A percentile compares a stretch with the other conserved stretches of the same genome.
phyloP scores from a whole-genome alignment of 2,888 invertebrate genomes.

The Macrosiphum euphorbiae region DNA sequence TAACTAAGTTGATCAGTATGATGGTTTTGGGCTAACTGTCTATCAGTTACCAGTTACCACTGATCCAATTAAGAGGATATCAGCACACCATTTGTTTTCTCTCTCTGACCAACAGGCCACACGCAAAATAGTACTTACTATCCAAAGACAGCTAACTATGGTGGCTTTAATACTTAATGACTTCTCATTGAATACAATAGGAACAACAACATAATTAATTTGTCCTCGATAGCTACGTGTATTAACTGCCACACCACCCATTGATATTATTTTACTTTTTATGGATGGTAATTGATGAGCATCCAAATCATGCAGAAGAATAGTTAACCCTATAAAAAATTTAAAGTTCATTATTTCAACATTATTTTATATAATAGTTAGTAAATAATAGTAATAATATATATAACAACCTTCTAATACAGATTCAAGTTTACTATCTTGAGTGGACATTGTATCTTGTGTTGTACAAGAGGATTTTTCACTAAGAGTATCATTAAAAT shows the following conservation, averaged over 20 bases:
- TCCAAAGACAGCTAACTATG: slow-evolving; percentile 80
- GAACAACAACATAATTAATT: slow-evolving; percentile 79
- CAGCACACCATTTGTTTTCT: too few relatives aligned
- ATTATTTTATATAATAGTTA: background rate
- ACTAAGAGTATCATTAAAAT: slow-evolving; percentile 43
- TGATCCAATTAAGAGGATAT: too few relatives aligned
- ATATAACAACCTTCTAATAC: slow-evolving; percentile 45
- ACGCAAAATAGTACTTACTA: slow-evolving; percentile 72
- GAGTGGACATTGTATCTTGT: slow-evolving; percentile 57
- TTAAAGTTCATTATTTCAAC: background rate
- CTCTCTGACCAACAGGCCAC: too few relatives aligned
- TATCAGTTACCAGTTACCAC: too few relatives aligned
- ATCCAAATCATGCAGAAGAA: slow-evolving; percentile 53
- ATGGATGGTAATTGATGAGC: slow-evolving; percentile 39
- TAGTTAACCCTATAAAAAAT: slow-evolving; percentile 36
- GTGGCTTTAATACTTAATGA: slow-evolving; percentile 73
- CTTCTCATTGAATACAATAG: slow-evolving; percentile 69
- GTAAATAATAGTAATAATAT: background rate
- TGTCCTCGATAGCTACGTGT: slow-evolving; percentile 72
- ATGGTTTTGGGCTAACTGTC: too few relatives aligned
- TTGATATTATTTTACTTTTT: slow-evolving; percentile 58
- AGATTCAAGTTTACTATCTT: slow-evolving; percentile 60
- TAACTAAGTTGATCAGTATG: too few relatives aligned
- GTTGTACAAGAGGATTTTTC: slow-evolving; percentile 53
- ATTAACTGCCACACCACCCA: slow-evolving; percentile 72